Percentiles rank a stretch among this genome's conserved stretches.
phyloP scores from a whole-genome alignment of 2,797 vertebrate species.

The Psittacula echo region DNA sequence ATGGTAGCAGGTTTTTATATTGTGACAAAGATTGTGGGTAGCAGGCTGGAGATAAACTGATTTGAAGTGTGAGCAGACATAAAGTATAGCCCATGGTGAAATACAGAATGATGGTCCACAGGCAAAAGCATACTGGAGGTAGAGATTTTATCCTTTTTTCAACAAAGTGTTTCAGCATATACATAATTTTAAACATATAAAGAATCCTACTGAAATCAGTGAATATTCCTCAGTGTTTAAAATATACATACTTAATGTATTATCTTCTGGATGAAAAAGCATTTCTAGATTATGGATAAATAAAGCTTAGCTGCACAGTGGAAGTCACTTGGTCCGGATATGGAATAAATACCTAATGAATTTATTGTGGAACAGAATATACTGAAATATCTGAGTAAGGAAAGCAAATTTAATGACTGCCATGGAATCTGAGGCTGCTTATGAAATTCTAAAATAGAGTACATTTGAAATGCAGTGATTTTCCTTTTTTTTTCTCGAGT shows the following conservation, averaged over 20 bases:
- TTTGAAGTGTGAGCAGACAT: neutral
- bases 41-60: neutral
- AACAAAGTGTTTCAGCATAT: neutral
- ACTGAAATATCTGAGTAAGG: conserved; percentile 5
- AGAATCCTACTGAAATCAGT: neutral
- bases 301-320: conserved; percentile 1
- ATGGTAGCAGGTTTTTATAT: neutral
- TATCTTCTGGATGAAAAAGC: neutral
- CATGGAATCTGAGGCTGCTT: neutral
- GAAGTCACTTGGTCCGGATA: neutral
- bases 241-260: neutral
- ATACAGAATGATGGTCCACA: neutral
- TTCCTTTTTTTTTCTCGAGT: conserved; percentile 33
- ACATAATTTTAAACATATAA: neutral
- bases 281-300: neutral
- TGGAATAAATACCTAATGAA: neutral
- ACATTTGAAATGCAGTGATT: conserved; percentile 44
- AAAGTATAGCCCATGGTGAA: neutral
- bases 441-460: conserved; percentile 33
- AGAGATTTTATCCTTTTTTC: neutral
- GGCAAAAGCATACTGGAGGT: neutral
- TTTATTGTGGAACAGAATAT: neutral
- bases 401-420: conserved; percentile 20
- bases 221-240: neutral
- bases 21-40: neutral